Evolutionary conservation across 2,797 vertebrate species (phyloP).

Genomic region (Pseudotriccus pelzelni): DNA sequence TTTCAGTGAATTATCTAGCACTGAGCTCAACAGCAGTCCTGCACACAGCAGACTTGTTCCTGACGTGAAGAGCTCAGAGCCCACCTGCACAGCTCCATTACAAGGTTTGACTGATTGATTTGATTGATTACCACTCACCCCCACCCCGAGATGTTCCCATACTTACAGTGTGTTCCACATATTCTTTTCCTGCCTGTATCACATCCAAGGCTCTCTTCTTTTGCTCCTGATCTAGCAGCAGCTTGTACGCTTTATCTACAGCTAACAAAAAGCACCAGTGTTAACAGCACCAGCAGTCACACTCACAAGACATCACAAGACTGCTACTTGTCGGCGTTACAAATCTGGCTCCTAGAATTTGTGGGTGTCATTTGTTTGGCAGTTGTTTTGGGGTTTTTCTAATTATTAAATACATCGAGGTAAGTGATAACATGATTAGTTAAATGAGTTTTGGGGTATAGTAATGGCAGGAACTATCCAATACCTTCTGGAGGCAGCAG

Average conservation of each 20-base stretch:
- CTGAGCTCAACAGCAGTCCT: background rate
- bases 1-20: conserved; percentile 12
- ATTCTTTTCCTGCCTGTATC: conserved; percentile 94
- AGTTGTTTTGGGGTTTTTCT: background rate
- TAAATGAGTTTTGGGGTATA: background rate
- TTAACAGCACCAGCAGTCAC: conserved; percentile 68
- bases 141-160: background rate
- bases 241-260: conserved; percentile 97
- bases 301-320: background rate
- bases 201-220: conserved; percentile 97
- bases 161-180: conserved; percentile 95
- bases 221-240: conserved; percentile 91
- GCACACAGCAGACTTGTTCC: background rate
- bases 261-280: conserved; percentile 77
- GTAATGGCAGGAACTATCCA: background rate
- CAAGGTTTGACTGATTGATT: accelerated
- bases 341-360: background rate
- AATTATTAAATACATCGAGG: background rate
- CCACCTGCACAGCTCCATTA: background rate
- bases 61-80: background rate
- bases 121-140: background rate
- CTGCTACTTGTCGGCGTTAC: background rate
- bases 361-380: background rate
- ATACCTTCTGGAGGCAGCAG: background rate
- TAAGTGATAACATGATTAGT: background rate